A percentile compares a stretch with the other conserved stretches of the same genome.
phyloP scores from a whole-genome alignment of 2,888 invertebrate genomes.

The Eilema griseolum region DNA sequence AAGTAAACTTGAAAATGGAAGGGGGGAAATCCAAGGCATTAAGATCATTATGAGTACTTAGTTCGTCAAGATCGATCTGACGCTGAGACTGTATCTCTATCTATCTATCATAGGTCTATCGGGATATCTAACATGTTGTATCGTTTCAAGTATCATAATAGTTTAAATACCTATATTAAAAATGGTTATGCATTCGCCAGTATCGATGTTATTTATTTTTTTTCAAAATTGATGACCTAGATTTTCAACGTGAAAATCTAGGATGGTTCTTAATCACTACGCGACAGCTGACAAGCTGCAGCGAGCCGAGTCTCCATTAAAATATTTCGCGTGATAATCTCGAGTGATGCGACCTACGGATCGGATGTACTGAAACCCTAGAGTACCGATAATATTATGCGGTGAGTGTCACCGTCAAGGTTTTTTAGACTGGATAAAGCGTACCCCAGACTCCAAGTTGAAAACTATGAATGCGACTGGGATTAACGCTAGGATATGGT shows the following conservation, averaged over 20 bases:
- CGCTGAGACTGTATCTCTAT: no score
- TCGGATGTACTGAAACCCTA: constrained; percentile 48
- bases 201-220: background rate
- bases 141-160: no score
- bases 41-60: no score
- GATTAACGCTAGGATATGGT: no score
- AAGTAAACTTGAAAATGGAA: background rate
- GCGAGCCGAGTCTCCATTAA: constrained; percentile 54
- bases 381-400: constrained; percentile 22
- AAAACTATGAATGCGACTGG: no score
- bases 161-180: background rate
- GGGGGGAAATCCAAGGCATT: no score
- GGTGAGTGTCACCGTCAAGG: constrained; percentile 11
- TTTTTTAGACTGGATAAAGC: no score
- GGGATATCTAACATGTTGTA: no score
- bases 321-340: constrained; percentile 62
- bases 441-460: no score
- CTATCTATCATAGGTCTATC: no score
- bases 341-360: constrained; percentile 54
- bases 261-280: constrained; percentile 22
- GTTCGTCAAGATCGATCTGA: no score
- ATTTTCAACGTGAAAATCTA: constrained; percentile 12
- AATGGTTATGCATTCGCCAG: background rate
- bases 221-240: constrained; percentile 6
- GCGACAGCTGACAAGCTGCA: constrained; percentile 16